phyloP scores from a whole-genome alignment of 2,888 invertebrate species.

The Cosmia trapezina region DNA sequence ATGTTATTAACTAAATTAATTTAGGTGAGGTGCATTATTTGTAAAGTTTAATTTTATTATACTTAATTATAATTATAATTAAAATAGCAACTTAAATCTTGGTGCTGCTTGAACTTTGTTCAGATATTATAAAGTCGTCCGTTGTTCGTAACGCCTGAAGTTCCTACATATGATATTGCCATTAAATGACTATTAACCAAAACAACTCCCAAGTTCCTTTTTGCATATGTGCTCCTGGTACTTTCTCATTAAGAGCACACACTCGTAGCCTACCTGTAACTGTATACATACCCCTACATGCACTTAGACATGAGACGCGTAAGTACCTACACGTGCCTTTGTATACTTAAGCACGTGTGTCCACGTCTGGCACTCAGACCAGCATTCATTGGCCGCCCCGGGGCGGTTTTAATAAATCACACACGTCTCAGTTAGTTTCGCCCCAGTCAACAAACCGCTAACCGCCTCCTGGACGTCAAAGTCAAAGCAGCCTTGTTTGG shows the following conservation, averaged over 20 bases:
- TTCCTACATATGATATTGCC: not conserved
- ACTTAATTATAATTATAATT: constrained; percentile 4
- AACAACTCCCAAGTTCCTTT: not conserved
- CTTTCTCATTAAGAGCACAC: not conserved
- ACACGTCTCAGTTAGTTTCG: constrained; percentile 37
- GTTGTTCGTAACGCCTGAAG: not conserved
- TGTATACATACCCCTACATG: not conserved
- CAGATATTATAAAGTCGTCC: not conserved
- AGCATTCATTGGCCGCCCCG: constrained; percentile 36
- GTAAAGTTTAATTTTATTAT: no score
- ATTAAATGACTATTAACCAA: not conserved
- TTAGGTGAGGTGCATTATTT: constrained; percentile 15
- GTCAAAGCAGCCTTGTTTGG: constrained; percentile 21
- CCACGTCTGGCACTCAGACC: constrained; percentile 32
- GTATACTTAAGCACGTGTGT: constrained; percentile 11
- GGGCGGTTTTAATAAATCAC: constrained; percentile 52
- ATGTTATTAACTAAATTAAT: constrained; percentile 26
- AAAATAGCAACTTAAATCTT: not conserved
- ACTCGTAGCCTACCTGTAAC: not conserved
- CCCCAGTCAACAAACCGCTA: constrained; percentile 39
- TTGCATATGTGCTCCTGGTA: constrained; percentile 12
- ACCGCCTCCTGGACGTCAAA: constrained; percentile 21
- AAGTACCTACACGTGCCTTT: not conserved
- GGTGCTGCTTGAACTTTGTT: not conserved
- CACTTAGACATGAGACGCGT: constrained; percentile 4